Conservation (phyloP, 1,140 invertebrate genomes). For the Diuraphis noxia region DNA sequence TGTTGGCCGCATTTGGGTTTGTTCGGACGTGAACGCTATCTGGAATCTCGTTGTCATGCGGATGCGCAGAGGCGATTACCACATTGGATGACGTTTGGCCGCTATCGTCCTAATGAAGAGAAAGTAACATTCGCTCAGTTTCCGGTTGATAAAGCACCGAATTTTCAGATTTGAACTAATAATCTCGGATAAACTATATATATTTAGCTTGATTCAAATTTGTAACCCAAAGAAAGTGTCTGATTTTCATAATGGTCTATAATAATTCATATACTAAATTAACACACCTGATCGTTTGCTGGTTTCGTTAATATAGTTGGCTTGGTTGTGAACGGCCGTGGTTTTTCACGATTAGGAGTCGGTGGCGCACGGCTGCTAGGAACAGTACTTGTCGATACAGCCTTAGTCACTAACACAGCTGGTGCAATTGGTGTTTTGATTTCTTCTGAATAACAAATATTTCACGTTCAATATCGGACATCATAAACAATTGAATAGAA, state of each 20-base stretch:
- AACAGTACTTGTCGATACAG: constrained; percentile 57
- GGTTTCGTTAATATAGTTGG: constrained; percentile 43
- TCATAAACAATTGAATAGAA: neutral
- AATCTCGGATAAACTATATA: constrained; percentile 10
- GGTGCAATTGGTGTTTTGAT: constrained; percentile 59
- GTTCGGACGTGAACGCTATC: constrained; percentile 64
- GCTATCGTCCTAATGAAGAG: constrained; percentile 43
- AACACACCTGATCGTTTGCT: constrained; percentile 25
- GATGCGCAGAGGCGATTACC: constrained; percentile 66
- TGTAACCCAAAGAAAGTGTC: neutral
- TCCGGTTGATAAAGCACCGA: constrained; percentile 30
- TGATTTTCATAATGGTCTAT: neutral
- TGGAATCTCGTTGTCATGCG: constrained; percentile 66
- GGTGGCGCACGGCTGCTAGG: constrained; percentile 59
- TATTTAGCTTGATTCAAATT: neutral
- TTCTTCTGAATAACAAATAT: constrained; percentile 55
- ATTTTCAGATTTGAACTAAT: constrained; percentile 26
- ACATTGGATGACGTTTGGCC: constrained; percentile 62
- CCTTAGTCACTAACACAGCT: constrained; percentile 57
- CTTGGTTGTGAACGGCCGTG: constrained; percentile 57
- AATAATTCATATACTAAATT: neutral
- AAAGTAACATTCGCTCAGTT: constrained; percentile 37
- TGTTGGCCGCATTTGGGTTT: constrained; percentile 63
- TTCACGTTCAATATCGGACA: neutral
- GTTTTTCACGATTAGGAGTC: constrained; percentile 56